These are phyloP conservation scores for Lucifuga dentata DNA, from an alignment of 2,113 vertebrate genomes.

Conservation along the genomic window DNA sequence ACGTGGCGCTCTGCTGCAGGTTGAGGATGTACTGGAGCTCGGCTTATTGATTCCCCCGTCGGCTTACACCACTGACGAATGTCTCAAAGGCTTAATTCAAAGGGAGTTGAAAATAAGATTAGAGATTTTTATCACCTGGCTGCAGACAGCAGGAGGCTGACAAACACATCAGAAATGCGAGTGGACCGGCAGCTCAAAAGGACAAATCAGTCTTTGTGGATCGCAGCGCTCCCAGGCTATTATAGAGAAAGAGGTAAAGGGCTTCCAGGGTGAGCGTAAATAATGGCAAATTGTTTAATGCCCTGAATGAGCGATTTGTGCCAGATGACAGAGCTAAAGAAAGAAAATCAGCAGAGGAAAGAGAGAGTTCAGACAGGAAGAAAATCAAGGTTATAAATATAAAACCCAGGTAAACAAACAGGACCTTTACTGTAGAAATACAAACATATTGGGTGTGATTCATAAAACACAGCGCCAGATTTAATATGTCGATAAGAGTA, in stretches of 20 bases:
- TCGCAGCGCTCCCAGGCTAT: slow-evolving; percentile 45
- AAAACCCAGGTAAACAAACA: too few species aligned
- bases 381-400: slow-evolving; percentile 53
- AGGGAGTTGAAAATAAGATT: slow-evolving; percentile 81
- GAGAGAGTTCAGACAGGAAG: slow-evolving; percentile 28
- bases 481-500: too few species aligned
- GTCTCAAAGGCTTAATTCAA: slow-evolving; percentile 83
- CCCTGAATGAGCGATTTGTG: slow-evolving; percentile 73
- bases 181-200: slow-evolving; percentile 50
- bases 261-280: slow-evolving; percentile 65
- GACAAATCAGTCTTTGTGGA: slow-evolving; percentile 57
- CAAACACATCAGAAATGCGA: slow-evolving; percentile 64
- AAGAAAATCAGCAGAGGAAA: slow-evolving; percentile 35
- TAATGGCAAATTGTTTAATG: slow-evolving; percentile 78
- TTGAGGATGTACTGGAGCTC: slow-evolving; percentile 73
- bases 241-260: slow-evolving; percentile 34
- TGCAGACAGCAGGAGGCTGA: slow-evolving; percentile 56
- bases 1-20: slow-evolving; percentile 50
- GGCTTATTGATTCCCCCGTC: slow-evolving; percentile 76
- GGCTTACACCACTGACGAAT: slow-evolving; percentile 80
- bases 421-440: too few species aligned
- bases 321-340: slow-evolving; percentile 62
- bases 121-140: slow-evolving; percentile 83
- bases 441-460: too few species aligned
- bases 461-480: too few species aligned